Evolutionary conservation across 1,140 invertebrate species (phyloP).

Genomic region (Babylonia areolata): DNA sequence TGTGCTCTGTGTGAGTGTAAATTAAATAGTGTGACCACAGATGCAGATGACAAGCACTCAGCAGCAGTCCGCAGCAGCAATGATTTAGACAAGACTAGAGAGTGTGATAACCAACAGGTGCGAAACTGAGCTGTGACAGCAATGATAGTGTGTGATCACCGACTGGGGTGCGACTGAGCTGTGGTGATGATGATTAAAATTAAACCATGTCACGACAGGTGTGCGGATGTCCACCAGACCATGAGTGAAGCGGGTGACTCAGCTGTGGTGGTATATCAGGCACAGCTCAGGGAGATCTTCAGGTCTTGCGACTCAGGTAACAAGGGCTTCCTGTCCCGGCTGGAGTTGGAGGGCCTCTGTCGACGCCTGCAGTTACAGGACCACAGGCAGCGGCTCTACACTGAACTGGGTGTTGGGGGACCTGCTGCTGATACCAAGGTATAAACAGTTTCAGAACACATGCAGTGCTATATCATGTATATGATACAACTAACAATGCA

Average conservation of each 20-base stretch:
- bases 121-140: not conserved
- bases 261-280: slow-evolving; percentile 85
- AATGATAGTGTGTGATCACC: not conserved
- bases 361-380: slow-evolving; percentile 87
- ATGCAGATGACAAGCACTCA: no score
- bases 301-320: slow-evolving; percentile 86
- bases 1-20: not conserved
- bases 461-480: no score
- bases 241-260: slow-evolving; percentile 37
- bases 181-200: no score
- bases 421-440: not conserved
- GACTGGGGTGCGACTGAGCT: no score
- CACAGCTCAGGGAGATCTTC: slow-evolving; percentile 88
- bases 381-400: slow-evolving; percentile 65
- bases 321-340: slow-evolving; percentile 81
- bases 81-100: no score
- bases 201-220: not conserved
- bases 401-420: not conserved
- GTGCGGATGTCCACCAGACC: not conserved
- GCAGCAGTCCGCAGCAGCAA: no score
- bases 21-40: no score
- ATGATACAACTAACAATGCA: no score
- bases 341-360: slow-evolving; percentile 83
- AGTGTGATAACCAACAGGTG: not conserved
- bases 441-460: no score